Evolutionary conservation across 2,113 vertebrate species (phyloP).

Genomic region (Promerops cafer): DNA sequence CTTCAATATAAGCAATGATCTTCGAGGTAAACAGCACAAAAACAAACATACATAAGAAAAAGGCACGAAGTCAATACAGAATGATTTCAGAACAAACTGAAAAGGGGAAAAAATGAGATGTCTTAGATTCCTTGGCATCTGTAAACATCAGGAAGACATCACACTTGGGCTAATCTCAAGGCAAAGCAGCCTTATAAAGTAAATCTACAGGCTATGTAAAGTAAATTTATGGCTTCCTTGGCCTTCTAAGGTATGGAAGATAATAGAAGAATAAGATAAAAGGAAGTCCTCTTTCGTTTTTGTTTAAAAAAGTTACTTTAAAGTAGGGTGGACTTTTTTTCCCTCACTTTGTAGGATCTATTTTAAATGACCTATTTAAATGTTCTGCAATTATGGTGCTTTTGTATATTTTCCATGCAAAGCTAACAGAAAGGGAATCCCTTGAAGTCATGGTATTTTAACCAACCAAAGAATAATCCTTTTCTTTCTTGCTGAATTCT

Average conservation of each 20-base stretch:
- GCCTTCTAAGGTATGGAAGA: neutral
- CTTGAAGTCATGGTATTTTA: slow-evolving; percentile 39
- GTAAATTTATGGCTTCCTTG: neutral
- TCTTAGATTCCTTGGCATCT: neutral
- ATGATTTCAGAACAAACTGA: neutral
- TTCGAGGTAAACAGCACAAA: neutral
- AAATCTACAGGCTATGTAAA: neutral
- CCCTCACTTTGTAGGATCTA: neutral
- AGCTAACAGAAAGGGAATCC: slow-evolving; percentile 18
- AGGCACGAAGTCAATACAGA: neutral
- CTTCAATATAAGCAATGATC: neutral
- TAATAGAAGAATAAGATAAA: neutral
- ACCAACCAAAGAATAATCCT: neutral
- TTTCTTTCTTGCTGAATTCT: neutral
- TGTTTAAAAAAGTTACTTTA: slow-evolving; percentile 4
- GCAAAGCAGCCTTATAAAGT: neutral
- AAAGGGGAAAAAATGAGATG: neutral
- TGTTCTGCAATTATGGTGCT: slow-evolving; percentile 32
- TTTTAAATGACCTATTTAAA: slow-evolving; percentile 44
- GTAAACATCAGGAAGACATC: slow-evolving; percentile 29
- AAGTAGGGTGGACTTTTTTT: neutral
- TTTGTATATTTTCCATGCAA: neutral
- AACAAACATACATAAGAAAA: neutral
- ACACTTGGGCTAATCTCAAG: neutral
- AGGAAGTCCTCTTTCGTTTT: neutral